These are phyloP conservation scores for Amaurobius ferox DNA, from an alignment of 2,888 invertebrate species.

Conservation along the genomic window DNA sequence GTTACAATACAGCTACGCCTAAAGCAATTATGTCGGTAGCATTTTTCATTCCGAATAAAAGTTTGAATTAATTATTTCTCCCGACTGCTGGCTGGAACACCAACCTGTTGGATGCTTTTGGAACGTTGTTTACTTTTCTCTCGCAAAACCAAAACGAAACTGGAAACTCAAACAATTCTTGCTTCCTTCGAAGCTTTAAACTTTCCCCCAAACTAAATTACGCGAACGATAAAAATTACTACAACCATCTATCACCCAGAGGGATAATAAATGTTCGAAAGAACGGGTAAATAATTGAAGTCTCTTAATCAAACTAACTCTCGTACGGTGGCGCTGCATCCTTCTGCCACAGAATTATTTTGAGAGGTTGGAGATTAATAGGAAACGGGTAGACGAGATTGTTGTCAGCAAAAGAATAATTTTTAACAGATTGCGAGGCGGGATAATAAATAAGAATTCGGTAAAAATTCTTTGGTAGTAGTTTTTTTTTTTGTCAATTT, in stretches of 20 bases:
- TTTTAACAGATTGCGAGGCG: slow-evolving; percentile 51
- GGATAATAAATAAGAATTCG: slow-evolving; percentile 9
- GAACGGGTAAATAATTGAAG: slow-evolving; percentile 64
- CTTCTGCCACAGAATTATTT: slow-evolving; percentile 50
- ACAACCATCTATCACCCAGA: slow-evolving; percentile 41
- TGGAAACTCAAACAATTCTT: not conserved
- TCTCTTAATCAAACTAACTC: slow-evolving; percentile 56
- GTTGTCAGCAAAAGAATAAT: slow-evolving; percentile 47
- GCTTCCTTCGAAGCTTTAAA: not conserved
- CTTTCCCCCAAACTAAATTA: slow-evolving; percentile 3
- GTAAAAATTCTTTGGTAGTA: not conserved
- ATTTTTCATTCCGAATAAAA: not conserved
- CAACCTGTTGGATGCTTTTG: slow-evolving; percentile 1
- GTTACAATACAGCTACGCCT: too few relatives aligned
- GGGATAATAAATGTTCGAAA: slow-evolving; percentile 53
- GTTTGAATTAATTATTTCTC: not conserved
- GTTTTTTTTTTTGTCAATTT: not conserved
- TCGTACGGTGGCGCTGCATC: not conserved
- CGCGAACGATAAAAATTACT: not conserved
- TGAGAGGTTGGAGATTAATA: slow-evolving; percentile 58
- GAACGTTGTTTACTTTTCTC: not conserved
- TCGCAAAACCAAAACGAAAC: not conserved
- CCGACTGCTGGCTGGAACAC: not conserved
- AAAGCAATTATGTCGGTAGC: too few relatives aligned
- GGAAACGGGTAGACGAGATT: slow-evolving; percentile 38